Evolutionary conservation across 2,888 invertebrate genomes (phyloP).

Genomic region (Camptogramma bilineatum): DNA sequence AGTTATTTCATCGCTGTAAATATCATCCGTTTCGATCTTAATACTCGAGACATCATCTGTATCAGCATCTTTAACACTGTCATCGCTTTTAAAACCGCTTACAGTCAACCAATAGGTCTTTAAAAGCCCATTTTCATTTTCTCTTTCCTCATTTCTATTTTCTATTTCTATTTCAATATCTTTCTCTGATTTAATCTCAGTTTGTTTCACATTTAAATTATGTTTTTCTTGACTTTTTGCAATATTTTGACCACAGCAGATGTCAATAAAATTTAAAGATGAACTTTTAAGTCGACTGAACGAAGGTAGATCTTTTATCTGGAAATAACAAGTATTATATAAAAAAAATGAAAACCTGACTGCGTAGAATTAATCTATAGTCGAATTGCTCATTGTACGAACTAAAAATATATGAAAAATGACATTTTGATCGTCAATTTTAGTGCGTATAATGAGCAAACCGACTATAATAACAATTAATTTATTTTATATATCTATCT

Average conservation of each 20-base stretch:
- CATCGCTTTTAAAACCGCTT: constrained; percentile 5
- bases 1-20: constrained; percentile 13
- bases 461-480: too few relatives aligned
- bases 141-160: too few relatives aligned
- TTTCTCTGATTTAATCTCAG: constrained; percentile 20
- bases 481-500: too few relatives aligned
- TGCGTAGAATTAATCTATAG: too few relatives aligned
- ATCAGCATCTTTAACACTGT: neutral
- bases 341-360: too few relatives aligned
- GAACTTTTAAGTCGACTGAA: constrained; percentile 11
- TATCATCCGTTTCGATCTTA: constrained; percentile 19
- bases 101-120: neutral
- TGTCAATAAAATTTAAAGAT: constrained; percentile 6
- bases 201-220: neutral
- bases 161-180: neutral
- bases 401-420: too few relatives aligned
- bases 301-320: constrained; percentile 7
- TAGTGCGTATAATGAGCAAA: too few relatives aligned
- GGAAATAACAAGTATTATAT: constrained; percentile 5
- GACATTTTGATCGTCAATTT: too few relatives aligned
- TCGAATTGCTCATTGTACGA: too few relatives aligned
- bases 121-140: neutral
- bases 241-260: constrained; percentile 24
- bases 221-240: neutral
- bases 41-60: constrained; percentile 6